Percentiles rank a stretch among this genome's conserved stretches.
These are phyloP conservation scores for Taenioides sp. DNA, from an alignment of 2,797 vertebrate species.

Conservation along the genomic window DNA sequence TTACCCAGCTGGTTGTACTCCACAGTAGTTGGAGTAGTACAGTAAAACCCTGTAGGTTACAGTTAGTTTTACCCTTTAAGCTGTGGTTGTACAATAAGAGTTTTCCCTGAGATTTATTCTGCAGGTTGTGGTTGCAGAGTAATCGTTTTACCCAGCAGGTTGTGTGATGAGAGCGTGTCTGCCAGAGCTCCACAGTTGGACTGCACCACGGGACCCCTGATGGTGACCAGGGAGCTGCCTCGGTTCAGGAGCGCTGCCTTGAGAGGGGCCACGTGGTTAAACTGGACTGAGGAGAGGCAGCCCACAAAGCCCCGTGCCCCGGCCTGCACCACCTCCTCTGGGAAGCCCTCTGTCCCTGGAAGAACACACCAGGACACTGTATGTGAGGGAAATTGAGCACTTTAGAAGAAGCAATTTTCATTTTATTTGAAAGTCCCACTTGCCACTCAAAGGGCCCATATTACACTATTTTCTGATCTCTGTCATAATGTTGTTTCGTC, in stretches of 20 bases:
- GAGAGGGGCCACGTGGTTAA: slow-evolving; percentile 85
- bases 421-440: no score
- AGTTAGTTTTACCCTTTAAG: not conserved
- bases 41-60: not conserved
- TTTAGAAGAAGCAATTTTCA: not conserved
- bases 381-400: not conserved
- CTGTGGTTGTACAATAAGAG: not conserved
- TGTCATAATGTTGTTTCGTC: no score
- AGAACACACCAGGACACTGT: slow-evolving; percentile 6
- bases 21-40: no score
- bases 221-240: slow-evolving; percentile 75
- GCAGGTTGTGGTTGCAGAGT: not conserved
- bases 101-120: not conserved
- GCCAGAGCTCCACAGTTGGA: slow-evolving; percentile 77
- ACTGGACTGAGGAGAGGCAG: slow-evolving; percentile 88
- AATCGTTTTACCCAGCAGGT: slow-evolving; percentile 76
- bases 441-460: no score
- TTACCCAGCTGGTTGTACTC: no score
- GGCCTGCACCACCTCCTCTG: slow-evolving; percentile 79
- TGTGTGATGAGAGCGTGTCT: slow-evolving; percentile 72
- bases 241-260: slow-evolving; percentile 85
- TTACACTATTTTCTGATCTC: no score
- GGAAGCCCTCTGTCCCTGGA: slow-evolving; percentile 74
- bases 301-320: slow-evolving; percentile 84
- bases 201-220: slow-evolving; percentile 78